A percentile compares a stretch with the other conserved stretches of the same genome.
Conservation (phyloP, 92 coral and sea anemone species). For the Parazoanthus swiftii region DNA sequence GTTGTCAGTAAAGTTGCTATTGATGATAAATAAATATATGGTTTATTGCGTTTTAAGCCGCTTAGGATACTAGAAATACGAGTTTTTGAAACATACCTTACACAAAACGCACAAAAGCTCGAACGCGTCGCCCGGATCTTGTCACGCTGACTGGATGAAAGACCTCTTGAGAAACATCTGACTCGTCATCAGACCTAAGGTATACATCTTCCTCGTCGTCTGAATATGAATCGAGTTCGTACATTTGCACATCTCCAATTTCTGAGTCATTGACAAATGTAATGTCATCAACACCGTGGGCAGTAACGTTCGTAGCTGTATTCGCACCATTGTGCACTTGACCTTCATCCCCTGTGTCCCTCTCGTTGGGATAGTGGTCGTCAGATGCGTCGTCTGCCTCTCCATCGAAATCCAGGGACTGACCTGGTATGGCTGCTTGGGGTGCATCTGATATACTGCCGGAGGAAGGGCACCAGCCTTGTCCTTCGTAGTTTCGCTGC, state of each 20-base stretch:
- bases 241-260: background rate
- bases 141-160: constrained; percentile 15
- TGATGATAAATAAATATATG: too few relatives aligned
- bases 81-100: too few relatives aligned
- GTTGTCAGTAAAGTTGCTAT: too few relatives aligned
- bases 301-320: background rate
- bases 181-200: constrained; percentile 6
- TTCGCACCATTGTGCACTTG: background rate
- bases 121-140: constrained; percentile 2
- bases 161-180: constrained; percentile 13
- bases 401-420: constrained; percentile 13
- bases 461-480: background rate
- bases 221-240: constrained; percentile 9
- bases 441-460: constrained; percentile 23
- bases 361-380: constrained; percentile 18
- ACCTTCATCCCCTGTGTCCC: background rate
- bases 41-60: too few relatives aligned
- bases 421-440: constrained; percentile 1
- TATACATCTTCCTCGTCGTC: constrained; percentile 17
- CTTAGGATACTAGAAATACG: too few relatives aligned
- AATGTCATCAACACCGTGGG: constrained; percentile 9
- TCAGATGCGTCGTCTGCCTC: constrained; percentile 22
- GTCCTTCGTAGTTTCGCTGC: constrained; percentile 18
- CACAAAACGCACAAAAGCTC: too few relatives aligned
- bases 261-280: constrained; percentile 4